phyloP scores from a whole-genome alignment of 30 jellyfish, hydroid and myxozoan species.

The Nemopilema nomurai region DNA sequence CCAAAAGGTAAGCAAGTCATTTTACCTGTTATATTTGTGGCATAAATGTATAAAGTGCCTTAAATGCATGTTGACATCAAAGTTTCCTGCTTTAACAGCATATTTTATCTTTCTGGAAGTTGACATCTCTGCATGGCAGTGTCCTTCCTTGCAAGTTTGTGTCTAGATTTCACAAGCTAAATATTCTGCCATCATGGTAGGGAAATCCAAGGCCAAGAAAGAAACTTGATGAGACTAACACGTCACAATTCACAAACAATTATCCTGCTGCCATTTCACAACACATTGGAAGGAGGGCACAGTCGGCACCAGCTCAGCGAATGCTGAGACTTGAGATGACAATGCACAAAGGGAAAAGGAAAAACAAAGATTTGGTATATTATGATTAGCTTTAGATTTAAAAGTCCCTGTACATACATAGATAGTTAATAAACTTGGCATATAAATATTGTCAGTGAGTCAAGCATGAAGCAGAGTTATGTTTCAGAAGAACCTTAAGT shows the following conservation, averaged over 20 bases:
- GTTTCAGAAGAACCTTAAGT: too few species aligned
- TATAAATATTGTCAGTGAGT: too few species aligned
- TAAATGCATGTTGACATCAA: too few species aligned
- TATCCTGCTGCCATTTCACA: constrained; percentile 64
- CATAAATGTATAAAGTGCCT: too few species aligned
- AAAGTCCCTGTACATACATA: neutral
- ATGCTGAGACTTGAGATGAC: constrained; percentile 73
- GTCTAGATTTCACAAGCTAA: neutral
- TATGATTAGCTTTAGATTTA: constrained; percentile 17
- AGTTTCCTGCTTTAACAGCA: too few species aligned
- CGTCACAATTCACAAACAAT: constrained; percentile 22
- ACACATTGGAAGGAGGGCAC: constrained; percentile 66
- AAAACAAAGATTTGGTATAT: constrained; percentile 68
- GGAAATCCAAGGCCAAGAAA: constrained; percentile 64
- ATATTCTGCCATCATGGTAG: constrained; percentile 11
- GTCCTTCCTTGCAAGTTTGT: too few species aligned
- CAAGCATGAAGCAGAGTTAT: too few species aligned
- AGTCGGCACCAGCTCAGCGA: constrained; percentile 79
- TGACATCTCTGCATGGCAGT: too few species aligned
- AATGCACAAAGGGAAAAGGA: constrained; percentile 71
- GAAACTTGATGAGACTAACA: constrained; percentile 26
- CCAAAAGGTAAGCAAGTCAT: constrained; percentile 46
- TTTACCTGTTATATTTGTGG: neutral
- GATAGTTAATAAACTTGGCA: neutral
- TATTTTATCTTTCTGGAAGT: too few species aligned